Conservation (phyloP, 1,140 invertebrate genomes). For the Caenorhabditis briggsae region DNA sequence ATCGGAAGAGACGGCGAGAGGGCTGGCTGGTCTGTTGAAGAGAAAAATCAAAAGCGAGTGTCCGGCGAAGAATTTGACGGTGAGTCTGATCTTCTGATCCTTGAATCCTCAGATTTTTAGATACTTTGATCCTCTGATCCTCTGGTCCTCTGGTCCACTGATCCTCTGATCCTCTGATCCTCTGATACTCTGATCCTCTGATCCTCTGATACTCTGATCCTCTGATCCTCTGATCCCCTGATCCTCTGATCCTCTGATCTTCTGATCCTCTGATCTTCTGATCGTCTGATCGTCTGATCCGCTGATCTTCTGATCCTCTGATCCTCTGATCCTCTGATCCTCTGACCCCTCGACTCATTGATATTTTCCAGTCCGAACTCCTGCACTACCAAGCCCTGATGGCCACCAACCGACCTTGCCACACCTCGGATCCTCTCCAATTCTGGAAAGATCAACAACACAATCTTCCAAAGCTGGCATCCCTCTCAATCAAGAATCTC, state of each 20-base stretch:
- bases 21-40: not conserved
- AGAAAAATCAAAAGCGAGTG: not conserved
- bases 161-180: no score
- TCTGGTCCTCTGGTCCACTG: no score
- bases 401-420: not conserved
- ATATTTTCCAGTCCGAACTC: not conserved
- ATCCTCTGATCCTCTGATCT: no score
- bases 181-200: no score
- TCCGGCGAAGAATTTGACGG: not conserved
- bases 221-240: no score
- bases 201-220: no score
- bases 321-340: not conserved
- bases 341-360: not conserved
- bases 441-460: constrained; percentile 8
- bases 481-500: not conserved
- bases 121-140: no score
- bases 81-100: not conserved
- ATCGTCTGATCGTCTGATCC: no score
- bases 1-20: not conserved
- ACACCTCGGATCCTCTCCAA: not conserved
- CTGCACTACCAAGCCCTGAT: constrained; percentile 7
- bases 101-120: no score
- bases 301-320: no score
- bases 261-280: no score
- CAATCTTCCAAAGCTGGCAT: not conserved